These are phyloP conservation scores for Acanthis flammea DNA, from an alignment of 2,797 vertebrate genomes.

Conservation along the genomic window DNA sequence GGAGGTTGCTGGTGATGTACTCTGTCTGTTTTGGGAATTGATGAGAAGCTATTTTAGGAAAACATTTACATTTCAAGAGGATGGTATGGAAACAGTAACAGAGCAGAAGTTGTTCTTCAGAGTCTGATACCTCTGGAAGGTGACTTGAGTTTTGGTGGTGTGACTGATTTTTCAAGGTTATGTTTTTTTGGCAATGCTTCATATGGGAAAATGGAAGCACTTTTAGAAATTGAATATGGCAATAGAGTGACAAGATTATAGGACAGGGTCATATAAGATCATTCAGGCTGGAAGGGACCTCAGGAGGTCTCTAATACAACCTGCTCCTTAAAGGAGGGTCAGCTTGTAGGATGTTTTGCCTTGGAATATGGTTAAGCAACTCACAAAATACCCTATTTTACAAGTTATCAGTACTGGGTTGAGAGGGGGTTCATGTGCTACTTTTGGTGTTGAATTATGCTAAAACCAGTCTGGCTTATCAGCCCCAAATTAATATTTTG, in stretches of 20 bases:
- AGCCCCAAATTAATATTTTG: not conserved
- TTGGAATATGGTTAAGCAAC: not conserved
- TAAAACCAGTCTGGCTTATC: not conserved
- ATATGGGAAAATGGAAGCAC: not conserved
- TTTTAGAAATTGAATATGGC: not conserved
- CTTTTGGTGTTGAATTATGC: not conserved
- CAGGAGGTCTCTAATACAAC: not conserved
- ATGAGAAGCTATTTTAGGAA: not conserved
- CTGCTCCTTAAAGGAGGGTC: not conserved
- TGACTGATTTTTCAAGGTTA: not conserved
- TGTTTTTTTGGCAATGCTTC: rapidly evolving
- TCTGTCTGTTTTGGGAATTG: not conserved
- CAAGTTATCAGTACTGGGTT: not conserved
- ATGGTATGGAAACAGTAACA: not conserved
- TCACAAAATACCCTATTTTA: not conserved
- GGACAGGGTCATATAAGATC: not conserved
- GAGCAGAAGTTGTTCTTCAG: not conserved
- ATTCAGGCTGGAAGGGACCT: not conserved
- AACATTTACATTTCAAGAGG: not conserved
- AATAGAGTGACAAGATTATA: not conserved
- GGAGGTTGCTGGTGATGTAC: not conserved
- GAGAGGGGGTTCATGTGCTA: not conserved
- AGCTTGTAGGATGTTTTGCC: not conserved
- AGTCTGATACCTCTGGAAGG: not conserved
- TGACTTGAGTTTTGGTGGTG: not conserved